These are phyloP conservation scores for Whitmania pigra DNA, from an alignment of 1,140 invertebrate genomes.

Conservation along the genomic window DNA sequence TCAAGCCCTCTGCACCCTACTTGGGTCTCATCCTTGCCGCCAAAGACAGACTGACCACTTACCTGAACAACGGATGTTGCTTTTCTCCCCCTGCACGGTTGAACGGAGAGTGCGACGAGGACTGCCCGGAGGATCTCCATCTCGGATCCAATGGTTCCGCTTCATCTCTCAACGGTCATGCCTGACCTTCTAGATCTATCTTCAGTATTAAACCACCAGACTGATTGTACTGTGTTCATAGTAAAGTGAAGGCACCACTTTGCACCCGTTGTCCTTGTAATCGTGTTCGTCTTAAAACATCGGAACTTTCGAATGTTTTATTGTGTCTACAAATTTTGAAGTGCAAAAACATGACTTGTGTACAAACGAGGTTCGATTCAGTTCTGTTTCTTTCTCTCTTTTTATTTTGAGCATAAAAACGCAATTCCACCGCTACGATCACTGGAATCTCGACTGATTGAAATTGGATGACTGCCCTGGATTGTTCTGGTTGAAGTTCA, in stretches of 20 bases:
- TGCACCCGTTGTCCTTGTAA: background rate
- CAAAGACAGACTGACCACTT: slow-evolving; percentile 17
- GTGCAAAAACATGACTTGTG: too few species aligned
- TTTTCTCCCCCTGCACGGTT: background rate
- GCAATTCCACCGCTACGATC: too few species aligned
- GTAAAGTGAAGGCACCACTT: background rate
- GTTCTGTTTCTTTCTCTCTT: too few species aligned
- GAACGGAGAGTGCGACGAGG: background rate
- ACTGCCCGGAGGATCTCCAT: background rate
- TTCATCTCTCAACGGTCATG: background rate
- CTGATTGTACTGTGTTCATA: background rate
- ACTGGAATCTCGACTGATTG: too few species aligned
- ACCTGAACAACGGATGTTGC: slow-evolving; percentile 21
- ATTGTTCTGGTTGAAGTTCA: background rate
- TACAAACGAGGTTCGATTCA: too few species aligned
- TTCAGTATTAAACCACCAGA: background rate
- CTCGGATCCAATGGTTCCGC: background rate
- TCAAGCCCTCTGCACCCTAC: slow-evolving; percentile 87
- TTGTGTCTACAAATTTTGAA: too few species aligned
- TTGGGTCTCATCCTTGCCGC: slow-evolving; percentile 62
- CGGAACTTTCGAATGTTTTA: too few species aligned
- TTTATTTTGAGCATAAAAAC: too few species aligned
- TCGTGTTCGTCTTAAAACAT: background rate
- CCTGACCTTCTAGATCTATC: background rate
- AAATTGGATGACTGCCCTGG: too few species aligned